Evolutionary conservation across 1,140 invertebrate genomes (phyloP), one percentile per base, ranked within the genome.

Genomic region (Brachionus rotundiformis): DNA sequence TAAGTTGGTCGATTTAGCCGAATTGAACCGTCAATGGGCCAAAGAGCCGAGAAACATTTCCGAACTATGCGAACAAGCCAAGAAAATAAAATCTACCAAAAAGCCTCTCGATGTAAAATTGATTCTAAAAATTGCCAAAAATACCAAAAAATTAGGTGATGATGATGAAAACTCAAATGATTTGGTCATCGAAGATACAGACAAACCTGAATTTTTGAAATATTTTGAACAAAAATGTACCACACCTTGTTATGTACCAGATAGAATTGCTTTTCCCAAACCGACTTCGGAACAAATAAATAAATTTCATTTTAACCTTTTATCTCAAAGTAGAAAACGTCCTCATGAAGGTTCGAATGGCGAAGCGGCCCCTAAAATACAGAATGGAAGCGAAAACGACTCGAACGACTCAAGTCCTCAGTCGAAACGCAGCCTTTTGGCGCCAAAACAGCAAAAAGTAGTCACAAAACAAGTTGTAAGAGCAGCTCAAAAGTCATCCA

Each of bases 161-260:
- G 76, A 79, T 27, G 76, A 79, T 13, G 76, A 79, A 59, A 63
- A 79, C 19, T 54, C 47, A 4, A 63, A 79, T 36, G 47, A 79
- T 31, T 27, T 79, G 33, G 47, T 79, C 23, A 79, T 79, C 31
- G 76, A 79, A 13, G 59, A 79, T 11, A 49, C 23, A 3, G 76
- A 54, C 33, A 79, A 79, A 25, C 76, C 76, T 0, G 76, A 79
- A 16, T 79, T 59, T 39, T 36, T 79, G 4, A 79, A 79, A 13
- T 79, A 79, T 39, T 79, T 79, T 79, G 76, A 79, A 31, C 19
- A 79, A 63, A 79, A 63, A n/a, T 63, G 47, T 36, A 63, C 59
- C 6, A 41, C 3, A 13, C 47, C 76, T n/a, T 63, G 59, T 27
- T 79, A 59, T 33, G 33, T 23, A 11, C 76, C 76, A 3, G 44